phyloP scores from a whole-genome alignment of 2,797 vertebrate species.

The Spinus olivaceus region DNA sequence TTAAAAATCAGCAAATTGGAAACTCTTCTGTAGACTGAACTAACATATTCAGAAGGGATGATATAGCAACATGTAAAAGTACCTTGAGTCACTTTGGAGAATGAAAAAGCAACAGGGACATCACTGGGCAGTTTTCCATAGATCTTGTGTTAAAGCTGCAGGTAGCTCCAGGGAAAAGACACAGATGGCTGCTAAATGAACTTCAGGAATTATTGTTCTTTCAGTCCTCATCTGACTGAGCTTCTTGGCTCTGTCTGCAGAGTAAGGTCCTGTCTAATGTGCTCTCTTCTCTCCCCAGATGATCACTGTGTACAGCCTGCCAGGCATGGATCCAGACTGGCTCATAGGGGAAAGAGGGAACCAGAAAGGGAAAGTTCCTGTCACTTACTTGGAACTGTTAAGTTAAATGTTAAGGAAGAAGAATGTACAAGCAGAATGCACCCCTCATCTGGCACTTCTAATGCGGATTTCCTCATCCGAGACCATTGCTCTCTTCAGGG shows the following conservation, averaged over 20 bases:
- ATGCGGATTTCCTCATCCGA: slow-evolving; percentile 9
- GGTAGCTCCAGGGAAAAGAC: not conserved
- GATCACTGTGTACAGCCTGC: slow-evolving; percentile 94
- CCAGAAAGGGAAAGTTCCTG: slow-evolving; percentile 93
- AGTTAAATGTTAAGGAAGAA: slow-evolving; percentile 75
- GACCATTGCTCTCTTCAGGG: slow-evolving; percentile 55
- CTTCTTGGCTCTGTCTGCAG: not conserved
- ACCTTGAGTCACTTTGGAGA: not conserved
- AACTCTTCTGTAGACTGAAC: not conserved
- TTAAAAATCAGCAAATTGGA: not conserved
- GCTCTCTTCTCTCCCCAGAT: slow-evolving; percentile 74
- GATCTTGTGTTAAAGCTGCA: not conserved
- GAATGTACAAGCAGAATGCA: slow-evolving; percentile 35
- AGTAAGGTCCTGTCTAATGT: not conserved
- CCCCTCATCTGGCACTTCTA: slow-evolving; percentile 39
- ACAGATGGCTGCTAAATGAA: not conserved
- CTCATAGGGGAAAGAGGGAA: slow-evolving; percentile 92
- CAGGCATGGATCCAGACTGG: slow-evolving; percentile 97
- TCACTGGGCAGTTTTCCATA: not conserved
- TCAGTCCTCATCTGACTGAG: not conserved
- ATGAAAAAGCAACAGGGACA: not conserved
- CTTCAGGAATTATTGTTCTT: not conserved
- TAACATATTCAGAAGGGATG: not conserved
- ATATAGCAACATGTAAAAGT: not conserved
- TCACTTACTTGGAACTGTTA: slow-evolving; percentile 95